A percentile compares a stretch with the other conserved stretches of the same genome.
phyloP scores from a whole-genome alignment of 2,888 invertebrate genomes.

The Dromius quadrimaculatus region DNA sequence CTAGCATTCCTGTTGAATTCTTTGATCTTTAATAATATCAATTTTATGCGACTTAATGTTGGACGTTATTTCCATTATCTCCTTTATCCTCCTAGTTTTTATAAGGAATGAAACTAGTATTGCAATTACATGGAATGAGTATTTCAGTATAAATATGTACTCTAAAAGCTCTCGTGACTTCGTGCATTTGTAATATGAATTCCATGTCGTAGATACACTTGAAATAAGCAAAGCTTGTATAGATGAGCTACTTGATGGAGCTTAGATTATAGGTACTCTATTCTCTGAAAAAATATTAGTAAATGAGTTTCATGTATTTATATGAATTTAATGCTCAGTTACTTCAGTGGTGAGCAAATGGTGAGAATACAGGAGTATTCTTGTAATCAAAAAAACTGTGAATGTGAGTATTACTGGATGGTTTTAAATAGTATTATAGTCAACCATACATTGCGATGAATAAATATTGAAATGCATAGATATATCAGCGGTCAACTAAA shows the following conservation, averaged over 20 bases:
- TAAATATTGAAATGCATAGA: too few relatives aligned
- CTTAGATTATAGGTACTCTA: too few relatives aligned
- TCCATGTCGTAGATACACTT: neutral
- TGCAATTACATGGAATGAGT: constrained; percentile 4
- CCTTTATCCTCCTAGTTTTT: neutral
- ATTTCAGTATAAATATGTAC: neutral
- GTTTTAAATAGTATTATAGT: too few relatives aligned
- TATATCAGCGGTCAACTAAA: constrained; percentile 18
- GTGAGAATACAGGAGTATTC: too few relatives aligned
- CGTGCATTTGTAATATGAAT: constrained; percentile 4
- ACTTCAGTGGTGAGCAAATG: neutral
- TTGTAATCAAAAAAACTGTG: constrained; percentile 25
- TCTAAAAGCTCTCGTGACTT: constrained; percentile 18
- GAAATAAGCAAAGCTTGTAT: too few relatives aligned
- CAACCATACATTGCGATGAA: too few relatives aligned
- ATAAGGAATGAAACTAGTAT: neutral
- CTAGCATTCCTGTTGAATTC: too few relatives aligned
- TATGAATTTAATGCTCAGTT: neutral
- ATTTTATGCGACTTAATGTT: too few relatives aligned
- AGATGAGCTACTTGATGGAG: too few relatives aligned
- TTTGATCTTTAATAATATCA: too few relatives aligned
- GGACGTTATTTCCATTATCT: too few relatives aligned
- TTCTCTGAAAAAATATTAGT: neutral
- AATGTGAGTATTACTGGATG: too few relatives aligned
- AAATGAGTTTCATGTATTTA: neutral